Evolutionary conservation across 2,113 vertebrate species (phyloP).

Genomic region (Gambusia holbrooki): DNA sequence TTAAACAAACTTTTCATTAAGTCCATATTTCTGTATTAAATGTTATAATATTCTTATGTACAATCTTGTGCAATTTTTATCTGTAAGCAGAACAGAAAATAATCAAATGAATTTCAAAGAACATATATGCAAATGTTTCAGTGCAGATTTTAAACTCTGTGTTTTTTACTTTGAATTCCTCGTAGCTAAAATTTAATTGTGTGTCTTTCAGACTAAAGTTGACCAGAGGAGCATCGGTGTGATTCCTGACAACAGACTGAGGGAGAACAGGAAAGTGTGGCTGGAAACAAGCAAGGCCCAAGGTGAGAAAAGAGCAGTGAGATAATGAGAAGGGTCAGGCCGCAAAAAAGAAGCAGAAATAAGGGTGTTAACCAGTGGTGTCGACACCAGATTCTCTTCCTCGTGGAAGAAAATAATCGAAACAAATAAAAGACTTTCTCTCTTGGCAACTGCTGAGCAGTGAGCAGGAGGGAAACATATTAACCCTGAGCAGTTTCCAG

Average conservation of each 20-base stretch:
- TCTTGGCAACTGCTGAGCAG: not conserved
- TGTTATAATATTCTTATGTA: too few species aligned
- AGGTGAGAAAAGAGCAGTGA: constrained; percentile 22
- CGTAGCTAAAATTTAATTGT: not conserved
- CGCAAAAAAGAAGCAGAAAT: not conserved
- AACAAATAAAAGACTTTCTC: not conserved
- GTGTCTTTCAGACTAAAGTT: not conserved
- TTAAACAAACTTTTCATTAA: not conserved
- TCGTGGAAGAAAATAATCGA: not conserved
- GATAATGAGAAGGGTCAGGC: not conserved
- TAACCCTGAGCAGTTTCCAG: not conserved
- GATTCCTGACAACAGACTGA: not conserved
- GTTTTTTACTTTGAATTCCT: not conserved
- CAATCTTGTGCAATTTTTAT: too few species aligned
- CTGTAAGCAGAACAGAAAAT: too few species aligned
- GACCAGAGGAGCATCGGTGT: not conserved
- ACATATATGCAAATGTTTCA: not conserved
- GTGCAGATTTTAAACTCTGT: not conserved
- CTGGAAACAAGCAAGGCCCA: not conserved
- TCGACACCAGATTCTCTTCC: not conserved
- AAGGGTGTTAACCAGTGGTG: not conserved
- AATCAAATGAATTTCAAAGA: too few species aligned
- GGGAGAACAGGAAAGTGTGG: not conserved
- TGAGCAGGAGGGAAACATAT: not conserved
- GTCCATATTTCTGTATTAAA: too few species aligned